A percentile compares a stretch with the other conserved stretches of the same genome.
Conservation (phyloP, 2,113 vertebrate species). For the Hystrix brachyura region DNA sequence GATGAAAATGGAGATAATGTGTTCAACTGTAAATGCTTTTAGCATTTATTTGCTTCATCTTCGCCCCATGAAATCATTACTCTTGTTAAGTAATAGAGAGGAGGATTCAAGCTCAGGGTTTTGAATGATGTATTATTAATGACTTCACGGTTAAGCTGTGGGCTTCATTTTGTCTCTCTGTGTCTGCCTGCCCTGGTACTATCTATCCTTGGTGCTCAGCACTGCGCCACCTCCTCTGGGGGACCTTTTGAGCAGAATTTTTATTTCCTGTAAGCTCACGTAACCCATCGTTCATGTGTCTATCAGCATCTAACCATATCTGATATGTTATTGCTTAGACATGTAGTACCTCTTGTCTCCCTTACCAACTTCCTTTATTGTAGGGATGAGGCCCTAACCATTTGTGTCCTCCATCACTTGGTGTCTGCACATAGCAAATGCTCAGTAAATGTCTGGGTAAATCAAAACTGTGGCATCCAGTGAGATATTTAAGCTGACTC, state of each 20-base stretch:
- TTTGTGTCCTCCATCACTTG: background rate
- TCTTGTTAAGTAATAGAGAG: background rate
- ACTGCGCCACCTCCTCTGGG: background rate
- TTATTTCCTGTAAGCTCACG: conserved; percentile 5
- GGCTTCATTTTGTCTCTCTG: background rate
- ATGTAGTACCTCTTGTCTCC: background rate
- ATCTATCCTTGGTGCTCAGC: background rate
- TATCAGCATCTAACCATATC: background rate
- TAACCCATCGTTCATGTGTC: background rate
- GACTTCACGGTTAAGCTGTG: background rate
- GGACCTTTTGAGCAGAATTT: background rate
- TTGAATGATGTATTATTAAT: background rate
- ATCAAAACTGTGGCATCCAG: background rate
- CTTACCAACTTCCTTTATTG: background rate
- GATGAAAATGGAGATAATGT: background rate
- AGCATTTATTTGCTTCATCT: background rate
- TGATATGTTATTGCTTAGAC: background rate
- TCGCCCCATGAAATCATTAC: background rate
- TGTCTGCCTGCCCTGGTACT: background rate
- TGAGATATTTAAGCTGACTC: background rate
- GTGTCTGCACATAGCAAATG: background rate
- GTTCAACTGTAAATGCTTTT: background rate
- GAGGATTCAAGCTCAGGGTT: background rate
- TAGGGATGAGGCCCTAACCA: background rate
- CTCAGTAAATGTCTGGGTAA: background rate